These are phyloP conservation scores for Steinernema khuongi DNA, from an alignment of 1,140 invertebrate species.

Conservation along the genomic window DNA sequence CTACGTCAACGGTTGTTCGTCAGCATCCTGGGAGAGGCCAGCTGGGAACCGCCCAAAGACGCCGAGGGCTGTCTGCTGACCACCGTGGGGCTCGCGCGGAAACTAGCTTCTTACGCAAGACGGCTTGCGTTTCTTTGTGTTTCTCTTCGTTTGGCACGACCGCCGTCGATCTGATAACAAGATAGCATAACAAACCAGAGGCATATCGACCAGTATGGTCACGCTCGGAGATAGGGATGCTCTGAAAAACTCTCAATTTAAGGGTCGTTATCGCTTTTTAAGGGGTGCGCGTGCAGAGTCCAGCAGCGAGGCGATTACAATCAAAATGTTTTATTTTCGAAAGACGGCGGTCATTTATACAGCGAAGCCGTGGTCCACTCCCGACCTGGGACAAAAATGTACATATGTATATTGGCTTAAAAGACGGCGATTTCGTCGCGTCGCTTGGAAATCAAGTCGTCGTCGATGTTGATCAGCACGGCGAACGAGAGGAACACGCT, in stretches of 20 bases:
- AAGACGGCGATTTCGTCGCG: constrained; percentile 33
- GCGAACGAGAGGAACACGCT: constrained; percentile 79
- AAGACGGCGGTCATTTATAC: too few species aligned
- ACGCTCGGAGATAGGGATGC: not conserved
- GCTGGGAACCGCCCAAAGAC: constrained; percentile 13
- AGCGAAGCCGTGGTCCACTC: too few species aligned
- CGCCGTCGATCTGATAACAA: too few species aligned
- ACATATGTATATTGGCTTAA: constrained; percentile 9
- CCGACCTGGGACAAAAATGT: constrained; percentile 44
- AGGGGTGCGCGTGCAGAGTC: not conserved
- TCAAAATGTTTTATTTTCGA: not conserved
- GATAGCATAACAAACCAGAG: too few species aligned
- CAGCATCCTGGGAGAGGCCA: constrained; percentile 7
- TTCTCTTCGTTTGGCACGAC: not conserved
- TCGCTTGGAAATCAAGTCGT: constrained; percentile 31
- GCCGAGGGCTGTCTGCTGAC: not conserved
- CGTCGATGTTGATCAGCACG: constrained; percentile 34
- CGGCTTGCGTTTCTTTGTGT: not conserved
- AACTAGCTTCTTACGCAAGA: constrained; percentile 4
- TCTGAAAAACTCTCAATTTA: not conserved
- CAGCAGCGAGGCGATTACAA: not conserved
- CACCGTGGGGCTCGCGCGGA: not conserved
- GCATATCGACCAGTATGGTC: not conserved
- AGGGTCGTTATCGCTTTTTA: not conserved
- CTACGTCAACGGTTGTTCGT: constrained; percentile 1